Evolutionary conservation across 1,140 invertebrate species (phyloP), one percentile per base, ranked within the genome.

Genomic region (Carcinoscorpius rotundicauda): DNA sequence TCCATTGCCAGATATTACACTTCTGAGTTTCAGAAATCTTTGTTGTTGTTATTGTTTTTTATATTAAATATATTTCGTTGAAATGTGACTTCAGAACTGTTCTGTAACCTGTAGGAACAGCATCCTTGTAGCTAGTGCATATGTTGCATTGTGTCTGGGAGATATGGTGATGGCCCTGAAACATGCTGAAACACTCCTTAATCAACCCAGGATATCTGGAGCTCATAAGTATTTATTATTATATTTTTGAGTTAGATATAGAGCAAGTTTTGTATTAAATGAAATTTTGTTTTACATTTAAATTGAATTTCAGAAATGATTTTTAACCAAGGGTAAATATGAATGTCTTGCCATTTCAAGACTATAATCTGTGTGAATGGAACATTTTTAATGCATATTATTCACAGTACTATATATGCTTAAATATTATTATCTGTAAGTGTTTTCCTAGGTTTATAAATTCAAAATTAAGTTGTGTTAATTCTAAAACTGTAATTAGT

Each of bases 141-240:
- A 94, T 76, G 86, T 94, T 3, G 82, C 86, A 6, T 76, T 97
- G 3, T 88, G 90, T 72, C 76, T 96, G 4, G 87, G 89, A 59
- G 91, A 97, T 78, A 87, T 88, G 66, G 75, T 87, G 9, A 79
- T 87, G n/a, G 88, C 92, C 4, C 78, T 93, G 10, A 82, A 87
- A 67, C 85, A 88, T 79, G 83, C 91, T 6, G 84, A 85, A 73
- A 78, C 82, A 51, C 75, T 92, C 10, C 74, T 90, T 48, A 79
- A 74, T 62, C 84, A 87, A 70, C 81, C 84, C 59, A 81, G 81
- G 70, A 71, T 86, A 56, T 85, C 85, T 11, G 82, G 81, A 9
- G 81, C 82, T 55, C 85, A 87, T 71, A 85, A 80, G 82, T 84
- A 29, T 29, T 29, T 29, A 29, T 29, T 29, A 29, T 29, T 29